These are phyloP conservation scores for Hippoglossus stenolepis DNA, from an alignment of 2,113 vertebrate species.

Conservation along the genomic window DNA sequence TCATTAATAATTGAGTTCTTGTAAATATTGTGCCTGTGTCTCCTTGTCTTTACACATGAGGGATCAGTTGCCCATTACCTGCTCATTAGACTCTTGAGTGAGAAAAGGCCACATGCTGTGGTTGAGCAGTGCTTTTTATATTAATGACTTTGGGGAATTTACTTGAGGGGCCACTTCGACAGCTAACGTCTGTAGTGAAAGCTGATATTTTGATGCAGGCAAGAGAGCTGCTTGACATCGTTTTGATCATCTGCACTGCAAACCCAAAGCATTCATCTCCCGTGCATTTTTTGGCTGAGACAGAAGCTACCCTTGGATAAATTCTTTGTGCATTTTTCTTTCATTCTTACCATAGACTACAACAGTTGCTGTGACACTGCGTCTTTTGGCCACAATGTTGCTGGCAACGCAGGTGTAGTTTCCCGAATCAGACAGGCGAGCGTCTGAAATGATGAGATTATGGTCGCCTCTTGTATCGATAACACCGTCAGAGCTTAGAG, in stretches of 20 bases:
- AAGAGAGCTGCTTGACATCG: constrained; percentile 9
- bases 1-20: constrained; percentile 69
- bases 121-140: constrained; percentile 36
- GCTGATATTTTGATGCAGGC: constrained; percentile 28
- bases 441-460: constrained; percentile 90
- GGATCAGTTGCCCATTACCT: constrained; percentile 57
- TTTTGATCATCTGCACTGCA: constrained; percentile 5
- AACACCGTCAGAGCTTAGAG: constrained; percentile 85
- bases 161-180: constrained; percentile 35
- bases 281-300: background rate
- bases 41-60: constrained; percentile 50
- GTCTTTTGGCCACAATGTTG: constrained; percentile 93
- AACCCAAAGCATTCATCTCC: background rate
- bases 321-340: background rate
- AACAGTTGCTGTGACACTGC: constrained; percentile 88
- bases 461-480: constrained; percentile 88
- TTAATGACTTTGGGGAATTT: constrained; percentile 54
- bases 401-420: constrained; percentile 93
- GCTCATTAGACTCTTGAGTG: constrained; percentile 58
- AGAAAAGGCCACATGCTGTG: constrained; percentile 28
- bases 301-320: background rate
- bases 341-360: constrained; percentile 89
- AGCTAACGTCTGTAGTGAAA: background rate
- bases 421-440: constrained; percentile 89
- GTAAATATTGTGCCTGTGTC: constrained; percentile 60